Evolutionary conservation across 2,888 invertebrate species (phyloP), one percentile per base, ranked within the genome.

Genomic region (Pegoplata infirma): DNA sequence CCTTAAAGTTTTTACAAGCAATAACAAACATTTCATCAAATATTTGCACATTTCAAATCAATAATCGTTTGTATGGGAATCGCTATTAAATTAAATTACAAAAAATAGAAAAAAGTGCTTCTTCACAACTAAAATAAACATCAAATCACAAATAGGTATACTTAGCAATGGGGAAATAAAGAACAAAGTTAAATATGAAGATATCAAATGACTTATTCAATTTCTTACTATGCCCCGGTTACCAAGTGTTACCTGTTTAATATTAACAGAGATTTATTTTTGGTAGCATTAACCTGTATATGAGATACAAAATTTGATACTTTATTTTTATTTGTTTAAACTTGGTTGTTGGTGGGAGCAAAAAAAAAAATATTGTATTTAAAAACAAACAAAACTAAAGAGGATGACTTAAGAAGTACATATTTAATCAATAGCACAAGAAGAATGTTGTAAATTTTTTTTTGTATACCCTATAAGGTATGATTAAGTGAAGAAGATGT

Each of bases 41-140:
- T 40, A 40, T n/a, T 14, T 40, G 46, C 17, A 47, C 21, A 49
- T n/a, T n/a, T n/a, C n/a, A 59, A 44, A 49, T 58, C 64, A 58
- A 63, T 51, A 23, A 59, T n/a, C n/a, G n/a, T n/a, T n/a, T n/a
- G 32, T 19, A 69, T 25, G 19, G 49, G 32, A 49, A 49, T 44
- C 25, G 28, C 25, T 58, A 84, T 83, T 86, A 86, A 86, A 86
- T 86, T 86, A 86, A 86, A 86, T 86, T 85, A 86, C 82, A 84
- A 84, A 82, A 58, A n/a, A n/a, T n/a, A n/a, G n/a, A n/a, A 77
- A 76, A 80, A 79, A 79, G 76, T 79, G 85, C 85, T 86, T 86
- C 84, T n/a, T 83, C 82, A 82, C 84, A 84, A 80, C n/a, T n/a
- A 73, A 76, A 75, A 81, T 82, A 61, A 81, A 46, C 28, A 83